Base-by-base conservation (phyloP, 2,113 vertebrate genomes). In the Lipophrys pholis region DNA sequence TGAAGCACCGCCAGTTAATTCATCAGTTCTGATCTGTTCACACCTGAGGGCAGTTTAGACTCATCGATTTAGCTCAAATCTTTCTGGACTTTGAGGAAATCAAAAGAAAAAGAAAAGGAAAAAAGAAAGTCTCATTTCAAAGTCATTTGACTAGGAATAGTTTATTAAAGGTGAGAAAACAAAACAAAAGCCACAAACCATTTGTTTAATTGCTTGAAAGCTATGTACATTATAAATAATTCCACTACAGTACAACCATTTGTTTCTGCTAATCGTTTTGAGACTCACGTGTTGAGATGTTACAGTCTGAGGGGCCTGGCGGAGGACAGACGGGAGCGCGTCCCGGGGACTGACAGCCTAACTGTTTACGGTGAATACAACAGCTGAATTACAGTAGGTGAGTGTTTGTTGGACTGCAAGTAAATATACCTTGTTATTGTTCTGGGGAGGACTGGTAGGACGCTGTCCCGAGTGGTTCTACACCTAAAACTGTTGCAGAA, bases 181-280 rank as follows among this genome's bases (percentile, higher is more conserved):
- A 90, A 89, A 91, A 82, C 82, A 85, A 84, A 90, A 83, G 81
- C 81, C 90, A 93, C 90, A 89, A 86, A 76, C 69, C 81, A 84
- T 84, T 89, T 53, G 76, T 79, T 90, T 82, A 85, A 89, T 78
- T 83, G 82, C 72, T 88, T 87, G 86, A 91, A 92, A 92, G 77
- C 76, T 93, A 93, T 93, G 69, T 93, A 94, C 93, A 94, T 90
- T 92, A 94, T 94, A 94, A 94, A 94, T 93, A 93, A 90, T 81
- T 89, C 74, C 61, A 89, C 91, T 89, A 92, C 87, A 85, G 87
- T 77, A 91, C 88, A 93, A 76, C 78, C 72, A 67, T 73, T 87
- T 85, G 38, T 80, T 78, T 75, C 71, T 70, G 56, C 87, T 90
- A 89, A 30, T 30, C 21, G 75, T 80, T 78, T 63, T 68, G 70